Base-by-base conservation (phyloP, 2,113 vertebrate species). In the Silurus glanis region DNA sequence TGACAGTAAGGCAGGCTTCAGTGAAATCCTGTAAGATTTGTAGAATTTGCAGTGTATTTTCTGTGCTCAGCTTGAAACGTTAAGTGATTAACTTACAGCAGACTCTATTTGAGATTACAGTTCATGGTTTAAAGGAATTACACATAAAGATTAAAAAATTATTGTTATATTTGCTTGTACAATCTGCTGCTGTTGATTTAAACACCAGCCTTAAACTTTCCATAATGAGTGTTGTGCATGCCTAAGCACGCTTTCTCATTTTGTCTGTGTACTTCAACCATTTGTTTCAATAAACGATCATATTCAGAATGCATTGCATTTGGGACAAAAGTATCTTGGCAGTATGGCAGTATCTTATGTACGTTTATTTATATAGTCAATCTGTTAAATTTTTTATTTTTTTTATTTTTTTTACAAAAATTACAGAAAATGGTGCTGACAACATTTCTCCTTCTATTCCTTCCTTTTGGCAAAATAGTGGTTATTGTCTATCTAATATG, bases 101-200 rank as follows among this genome's bases (percentile, higher is more conserved):
- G 74, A 19, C 64, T 61, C 74, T 79, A 6, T 72, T 83, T 9
- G 7, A 37, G 83, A 85, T 85, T 66, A 85, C 83, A 78, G 13
- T 78, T 62, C 59, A 28, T 78, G 61, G 58, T 14, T 85, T 75
- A 28, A 76, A 78, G 83, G 71, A 64, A 45, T 64, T 76, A 55
- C 83, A 64, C 17, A 19, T 78, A 69, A 53, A 72, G 47, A 76
- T 61, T 55, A 78, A 85, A 84, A 21, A 62, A 64, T 37, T 53
- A 64, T 13, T 85, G 59, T 23, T 85, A 47, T 75, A 9, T 75
- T 75, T 75, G 71, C 56, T 75, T 19, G 45, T 59, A 62, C 56
- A 76, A 74, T 25, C 45, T 51, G 45, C 23, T 3, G 1, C 37
- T 61, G 56, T 61, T 75, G 21, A 64, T 82, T 75, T 6, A 45